Evolutionary conservation across 2,797 vertebrate species (phyloP).

Genomic region (Sebastes matsubarae): DNA sequence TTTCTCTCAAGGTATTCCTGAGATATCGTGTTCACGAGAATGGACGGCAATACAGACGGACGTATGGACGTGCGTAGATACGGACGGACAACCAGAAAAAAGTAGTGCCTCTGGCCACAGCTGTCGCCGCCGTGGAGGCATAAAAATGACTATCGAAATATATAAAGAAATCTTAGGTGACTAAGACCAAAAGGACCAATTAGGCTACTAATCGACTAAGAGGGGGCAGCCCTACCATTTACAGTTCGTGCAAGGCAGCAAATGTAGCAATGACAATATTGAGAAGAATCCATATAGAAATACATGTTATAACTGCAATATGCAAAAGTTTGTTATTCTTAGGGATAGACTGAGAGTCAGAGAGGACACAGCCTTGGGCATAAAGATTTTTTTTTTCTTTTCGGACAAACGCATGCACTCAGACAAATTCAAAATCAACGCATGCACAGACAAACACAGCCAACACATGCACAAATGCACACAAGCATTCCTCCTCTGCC

Average conservation of each 20-base stretch:
- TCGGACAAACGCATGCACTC: slow-evolving; percentile 15
- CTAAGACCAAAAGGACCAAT: neutral
- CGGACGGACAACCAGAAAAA: too few relatives aligned
- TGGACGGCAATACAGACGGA: too few relatives aligned
- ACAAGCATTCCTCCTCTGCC: slow-evolving; percentile 29
- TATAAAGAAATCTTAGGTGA: neutral
- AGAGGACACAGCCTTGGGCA: slow-evolving; percentile 32
- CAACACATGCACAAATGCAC: slow-evolving; percentile 18
- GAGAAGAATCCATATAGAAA: neutral
- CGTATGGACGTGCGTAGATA: too few relatives aligned
- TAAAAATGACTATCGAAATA: neutral
- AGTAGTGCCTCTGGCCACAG: too few relatives aligned
- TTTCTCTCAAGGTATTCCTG: too few relatives aligned
- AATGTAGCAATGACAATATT: neutral
- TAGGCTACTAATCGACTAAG: too few relatives aligned
- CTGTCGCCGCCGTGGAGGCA: too few relatives aligned
- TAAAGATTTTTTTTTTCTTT: neutral
- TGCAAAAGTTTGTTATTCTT: slow-evolving; percentile 13
- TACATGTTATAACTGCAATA: neutral
- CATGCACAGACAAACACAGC: slow-evolving; percentile 21
- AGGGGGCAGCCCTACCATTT: neutral
- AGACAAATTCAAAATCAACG: slow-evolving; percentile 32
- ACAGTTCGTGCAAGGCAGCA: neutral
- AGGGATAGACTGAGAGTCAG: slow-evolving; percentile 2
- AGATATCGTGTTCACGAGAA: too few relatives aligned